Conservation (phyloP, 1,140 invertebrate genomes). For the Sycobia sp. region DNA sequence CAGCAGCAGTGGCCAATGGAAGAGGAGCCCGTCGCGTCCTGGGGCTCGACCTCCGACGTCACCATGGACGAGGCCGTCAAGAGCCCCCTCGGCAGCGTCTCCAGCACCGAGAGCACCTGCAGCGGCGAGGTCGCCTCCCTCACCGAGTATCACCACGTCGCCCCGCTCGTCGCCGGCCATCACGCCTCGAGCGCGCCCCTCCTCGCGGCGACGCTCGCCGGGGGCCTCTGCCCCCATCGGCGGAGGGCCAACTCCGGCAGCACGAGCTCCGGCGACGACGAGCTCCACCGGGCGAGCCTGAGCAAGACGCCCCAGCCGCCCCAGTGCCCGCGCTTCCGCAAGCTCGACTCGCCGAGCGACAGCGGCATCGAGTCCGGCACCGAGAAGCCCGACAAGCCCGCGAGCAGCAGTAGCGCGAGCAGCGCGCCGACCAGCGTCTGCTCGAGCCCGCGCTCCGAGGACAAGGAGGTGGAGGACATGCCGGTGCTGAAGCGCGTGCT, state of each 20-base stretch:
- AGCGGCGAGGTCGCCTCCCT: constrained; percentile 68
- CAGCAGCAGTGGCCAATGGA: constrained; percentile 61
- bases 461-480: constrained; percentile 91
- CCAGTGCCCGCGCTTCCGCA: constrained; percentile 70
- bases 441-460: constrained; percentile 82
- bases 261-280: constrained; percentile 77
- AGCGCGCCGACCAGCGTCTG: constrained; percentile 79
- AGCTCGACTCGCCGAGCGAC: constrained; percentile 87
- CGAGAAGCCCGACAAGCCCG: constrained; percentile 75
- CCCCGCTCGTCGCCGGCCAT: constrained; percentile 50
- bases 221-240: constrained; percentile 69
- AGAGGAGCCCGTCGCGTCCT: constrained; percentile 60
- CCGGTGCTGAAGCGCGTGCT: constrained; percentile 89
- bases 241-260: constrained; percentile 78
- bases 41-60: constrained; percentile 73
- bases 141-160: constrained; percentile 65
- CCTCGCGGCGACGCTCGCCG: constrained; percentile 77
- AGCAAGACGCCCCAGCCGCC: constrained; percentile 61
- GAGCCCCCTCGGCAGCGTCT: constrained; percentile 82
- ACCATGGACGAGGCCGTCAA: constrained; percentile 79
- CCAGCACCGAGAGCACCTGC: constrained; percentile 79
- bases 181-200: constrained; percentile 71
- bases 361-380: constrained; percentile 93
- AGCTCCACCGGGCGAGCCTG: constrained; percentile 67
- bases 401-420: constrained; percentile 67